Conservation (phyloP, 2,113 vertebrate species). For the Eudorcas thomsonii region DNA sequence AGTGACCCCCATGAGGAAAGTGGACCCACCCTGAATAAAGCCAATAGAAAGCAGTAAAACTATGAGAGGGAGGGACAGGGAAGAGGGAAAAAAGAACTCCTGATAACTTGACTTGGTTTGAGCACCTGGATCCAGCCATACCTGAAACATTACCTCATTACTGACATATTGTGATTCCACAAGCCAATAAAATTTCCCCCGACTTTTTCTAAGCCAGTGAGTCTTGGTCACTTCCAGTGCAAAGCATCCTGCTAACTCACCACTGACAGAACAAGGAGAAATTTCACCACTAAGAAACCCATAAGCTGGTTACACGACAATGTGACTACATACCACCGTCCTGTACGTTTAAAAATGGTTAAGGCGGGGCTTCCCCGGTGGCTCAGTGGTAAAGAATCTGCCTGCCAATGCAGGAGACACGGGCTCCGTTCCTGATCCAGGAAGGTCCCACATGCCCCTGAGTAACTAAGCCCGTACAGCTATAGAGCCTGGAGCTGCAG, state of each 20-base stretch:
- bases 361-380: not conserved
- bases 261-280: not conserved
- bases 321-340: accelerated
- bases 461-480: not conserved
- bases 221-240: not conserved
- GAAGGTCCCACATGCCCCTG: not conserved
- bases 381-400: not conserved
- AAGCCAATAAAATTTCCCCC: not conserved
- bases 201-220: not conserved
- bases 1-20: not conserved
- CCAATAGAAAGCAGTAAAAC: not conserved
- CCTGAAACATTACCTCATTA: not conserved
- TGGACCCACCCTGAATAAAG: not conserved
- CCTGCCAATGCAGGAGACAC: not conserved
- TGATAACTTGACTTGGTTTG: too few species aligned
- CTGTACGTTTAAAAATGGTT: accelerated
- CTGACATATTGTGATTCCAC: not conserved
- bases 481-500: not conserved
- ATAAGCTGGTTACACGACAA: accelerated
- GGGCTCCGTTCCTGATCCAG: not conserved
- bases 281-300: not conserved
- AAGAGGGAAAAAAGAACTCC: not conserved
- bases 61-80: not conserved
- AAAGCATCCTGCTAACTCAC: not conserved
- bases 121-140: not conserved